Percentiles rank a stretch among this genome's conserved stretches.
phyloP scores from a whole-genome alignment of 2,797 vertebrate species.

The Ambastaia sidthimunki region DNA sequence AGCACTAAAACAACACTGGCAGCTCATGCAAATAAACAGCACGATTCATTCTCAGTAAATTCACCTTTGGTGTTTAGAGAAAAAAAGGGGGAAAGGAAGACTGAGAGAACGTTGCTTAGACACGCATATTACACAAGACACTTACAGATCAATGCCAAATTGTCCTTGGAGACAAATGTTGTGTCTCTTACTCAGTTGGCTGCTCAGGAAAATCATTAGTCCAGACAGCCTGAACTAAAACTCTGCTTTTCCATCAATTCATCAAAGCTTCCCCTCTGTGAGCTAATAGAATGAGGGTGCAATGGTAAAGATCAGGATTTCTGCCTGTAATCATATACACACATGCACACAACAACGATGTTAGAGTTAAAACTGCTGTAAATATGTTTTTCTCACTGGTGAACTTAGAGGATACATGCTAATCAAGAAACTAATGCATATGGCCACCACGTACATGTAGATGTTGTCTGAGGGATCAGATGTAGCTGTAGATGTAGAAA shows the following conservation, averaged over 20 bases:
- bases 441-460: constrained; percentile 12
- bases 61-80: not conserved
- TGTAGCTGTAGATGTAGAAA: constrained; percentile 27
- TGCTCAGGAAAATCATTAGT: constrained; percentile 83
- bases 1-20: not conserved
- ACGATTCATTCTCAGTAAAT: constrained; percentile 6
- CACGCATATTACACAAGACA: constrained; percentile 71
- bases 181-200: constrained; percentile 78
- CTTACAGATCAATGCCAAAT: constrained; percentile 77
- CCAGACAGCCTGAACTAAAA: constrained; percentile 64
- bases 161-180: constrained; percentile 82
- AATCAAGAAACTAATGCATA: constrained; percentile 28
- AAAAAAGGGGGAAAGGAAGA: constrained; percentile 17
- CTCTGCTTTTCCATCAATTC: constrained; percentile 37
- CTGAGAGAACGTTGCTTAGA: constrained; percentile 58
- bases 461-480: constrained; percentile 20
- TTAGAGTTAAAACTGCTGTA: not conserved
- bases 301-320: constrained; percentile 14
- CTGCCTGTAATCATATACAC: not conserved
- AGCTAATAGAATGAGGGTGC: constrained; percentile 67
- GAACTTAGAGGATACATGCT: not conserved
- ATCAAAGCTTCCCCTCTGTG: constrained; percentile 50
- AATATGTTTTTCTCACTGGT: not conserved
- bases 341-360: not conserved
- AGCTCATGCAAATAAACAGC: not conserved